Percentiles rank a stretch among this genome's conserved stretches.
These are phyloP conservation scores for Limnephilus lunatus DNA, from an alignment of 2,888 invertebrate genomes.

Conservation along the genomic window DNA sequence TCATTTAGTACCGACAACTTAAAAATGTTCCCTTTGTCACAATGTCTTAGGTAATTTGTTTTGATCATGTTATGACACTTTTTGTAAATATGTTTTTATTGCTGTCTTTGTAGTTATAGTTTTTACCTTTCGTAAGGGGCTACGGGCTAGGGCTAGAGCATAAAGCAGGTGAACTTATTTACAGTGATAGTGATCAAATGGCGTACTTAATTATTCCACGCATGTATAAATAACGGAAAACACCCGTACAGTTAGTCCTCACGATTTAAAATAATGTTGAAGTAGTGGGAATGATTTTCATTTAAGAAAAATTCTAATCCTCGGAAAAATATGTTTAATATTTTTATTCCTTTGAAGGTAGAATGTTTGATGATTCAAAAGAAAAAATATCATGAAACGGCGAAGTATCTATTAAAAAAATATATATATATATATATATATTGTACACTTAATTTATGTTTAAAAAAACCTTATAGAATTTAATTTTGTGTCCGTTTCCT, in stretches of 20 bases:
- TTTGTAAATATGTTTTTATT: background rate
- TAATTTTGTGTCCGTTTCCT: no score
- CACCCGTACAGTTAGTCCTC: background rate
- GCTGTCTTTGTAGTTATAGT: background rate
- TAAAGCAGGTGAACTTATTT: constrained; percentile 25
- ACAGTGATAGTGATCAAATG: constrained; percentile 43
- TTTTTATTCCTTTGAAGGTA: background rate
- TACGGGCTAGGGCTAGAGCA: background rate
- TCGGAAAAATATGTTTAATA: background rate
- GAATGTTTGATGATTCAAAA: background rate
- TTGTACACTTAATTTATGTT: no score
- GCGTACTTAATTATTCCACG: constrained; percentile 55
- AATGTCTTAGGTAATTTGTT: background rate
- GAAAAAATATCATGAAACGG: background rate
- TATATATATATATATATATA: no score
- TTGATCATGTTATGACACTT: background rate
- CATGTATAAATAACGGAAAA: constrained; percentile 49
- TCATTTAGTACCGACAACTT: background rate
- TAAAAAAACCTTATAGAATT: no score
- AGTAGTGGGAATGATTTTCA: background rate
- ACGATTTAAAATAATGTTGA: background rate
- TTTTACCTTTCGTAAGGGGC: background rate
- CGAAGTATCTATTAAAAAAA: no score
- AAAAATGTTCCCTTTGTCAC: background rate
- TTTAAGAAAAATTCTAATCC: background rate